Base-by-base conservation (phyloP, 2,113 vertebrate species). In the Eublepharis macularius region DNA sequence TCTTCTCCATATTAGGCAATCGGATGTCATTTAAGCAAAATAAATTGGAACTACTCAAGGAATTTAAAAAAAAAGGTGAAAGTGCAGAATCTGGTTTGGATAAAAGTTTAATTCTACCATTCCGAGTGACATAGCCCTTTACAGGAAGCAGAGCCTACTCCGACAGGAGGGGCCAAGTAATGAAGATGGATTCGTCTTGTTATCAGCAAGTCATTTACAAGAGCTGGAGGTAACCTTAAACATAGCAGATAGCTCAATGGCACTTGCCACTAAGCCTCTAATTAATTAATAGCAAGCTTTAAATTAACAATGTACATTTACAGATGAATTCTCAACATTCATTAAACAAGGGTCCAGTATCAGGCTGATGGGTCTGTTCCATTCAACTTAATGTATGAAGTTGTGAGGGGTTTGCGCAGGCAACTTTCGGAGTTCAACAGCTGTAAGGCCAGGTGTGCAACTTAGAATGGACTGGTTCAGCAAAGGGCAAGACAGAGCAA, bases 201-300 rank as follows among this genome's bases (percentile, higher is more conserved):
- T 98, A 99, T 98, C 98, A 98, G 97, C 94, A 96, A 97, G 96
- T 97, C 98, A 97, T 98, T 98, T 98, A 98, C 97, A 96, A 95
- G 94, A 95, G 97, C 96, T 97, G 97, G 98, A 98, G 97, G 97
- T 98, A 98, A 98, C 98, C 98, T 98, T 99, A 98, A 98, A 98
- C 98, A 98, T 95, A 94, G 96, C 96, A 96, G 98, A 98, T 97
- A 97, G 97, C 97, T 98, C 97, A 95, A 96, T 97, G 97, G 97
- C 97, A 96, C 96, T 97, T 97, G 96, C 96, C 97, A 98, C 98
- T 98, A 97, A 97, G 96, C 96, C 94, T 96, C 97, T 98, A 98
- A 99, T 98, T 99, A 98, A 99, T 98, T 97, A 97, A 97, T 97
- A 96, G 96, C 96, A 94, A 96, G 96, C 96, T 96, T 95, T 96